phyloP scores from a whole-genome alignment of 2,113 vertebrate genomes.

The Planiliza haematocheilus region DNA sequence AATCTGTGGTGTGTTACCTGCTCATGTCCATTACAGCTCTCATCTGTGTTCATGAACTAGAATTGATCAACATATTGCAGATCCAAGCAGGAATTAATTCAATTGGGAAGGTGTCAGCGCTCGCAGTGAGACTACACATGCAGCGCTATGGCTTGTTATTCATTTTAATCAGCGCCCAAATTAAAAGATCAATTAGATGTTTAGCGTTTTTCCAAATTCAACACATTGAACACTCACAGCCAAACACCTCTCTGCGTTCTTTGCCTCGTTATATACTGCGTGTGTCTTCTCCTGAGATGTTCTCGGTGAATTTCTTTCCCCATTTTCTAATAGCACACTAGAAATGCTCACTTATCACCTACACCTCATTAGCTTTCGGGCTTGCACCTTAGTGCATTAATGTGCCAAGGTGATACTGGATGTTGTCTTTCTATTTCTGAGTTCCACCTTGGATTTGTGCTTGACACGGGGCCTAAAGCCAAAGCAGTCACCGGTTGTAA shows the following conservation, averaged over 20 bases:
- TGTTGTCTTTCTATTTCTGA: constrained; percentile 50
- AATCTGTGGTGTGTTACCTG: too few species aligned
- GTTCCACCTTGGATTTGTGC: constrained; percentile 39
- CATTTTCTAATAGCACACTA: not conserved
- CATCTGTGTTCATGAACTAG: not conserved
- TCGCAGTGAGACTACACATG: not conserved
- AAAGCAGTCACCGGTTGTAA: constrained; percentile 33
- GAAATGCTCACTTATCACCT: not conserved
- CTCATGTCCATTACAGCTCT: not conserved
- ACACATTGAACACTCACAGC: too few species aligned
- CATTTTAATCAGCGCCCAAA: not conserved
- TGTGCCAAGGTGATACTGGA: constrained; percentile 27
- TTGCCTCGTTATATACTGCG: not conserved
- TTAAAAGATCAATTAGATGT: not conserved
- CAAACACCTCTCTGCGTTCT: too few species aligned
- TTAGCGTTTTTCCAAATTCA: too few species aligned
- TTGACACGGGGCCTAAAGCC: constrained; percentile 25
- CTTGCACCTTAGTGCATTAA: not conserved
- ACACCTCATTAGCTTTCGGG: constrained; percentile 19
- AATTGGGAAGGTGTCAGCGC: not conserved
- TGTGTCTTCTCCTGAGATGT: not conserved
- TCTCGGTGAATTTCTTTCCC: not conserved
- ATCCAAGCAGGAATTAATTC: constrained; percentile 1
- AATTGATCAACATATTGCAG: not conserved
- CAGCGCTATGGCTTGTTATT: too few species aligned